Evolutionary conservation across 2,888 invertebrate species (phyloP).

Genomic region (Clitarchus hookeri): DNA sequence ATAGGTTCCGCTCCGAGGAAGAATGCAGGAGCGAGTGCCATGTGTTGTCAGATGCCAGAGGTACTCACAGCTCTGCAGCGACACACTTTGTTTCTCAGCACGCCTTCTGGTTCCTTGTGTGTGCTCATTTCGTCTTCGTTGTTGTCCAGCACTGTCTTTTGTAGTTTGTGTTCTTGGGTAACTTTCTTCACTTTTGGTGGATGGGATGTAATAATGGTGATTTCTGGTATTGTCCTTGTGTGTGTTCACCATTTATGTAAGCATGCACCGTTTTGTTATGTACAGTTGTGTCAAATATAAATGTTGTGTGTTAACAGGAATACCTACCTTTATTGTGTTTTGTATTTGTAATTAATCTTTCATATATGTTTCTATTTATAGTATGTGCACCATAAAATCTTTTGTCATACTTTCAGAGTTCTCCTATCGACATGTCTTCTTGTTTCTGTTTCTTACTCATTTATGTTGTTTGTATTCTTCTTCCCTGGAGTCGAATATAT

Average conservation of each 20-base stretch:
- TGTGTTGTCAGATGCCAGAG: constrained; percentile 38
- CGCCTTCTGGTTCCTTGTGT: constrained; percentile 17
- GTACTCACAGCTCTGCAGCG: constrained; percentile 32
- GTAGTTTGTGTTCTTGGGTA: neutral
- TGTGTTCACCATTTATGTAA: neutral
- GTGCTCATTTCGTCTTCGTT: constrained; percentile 16
- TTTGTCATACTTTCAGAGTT: neutral
- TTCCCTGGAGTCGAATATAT: neutral
- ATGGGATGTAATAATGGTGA: neutral
- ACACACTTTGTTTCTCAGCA: neutral
- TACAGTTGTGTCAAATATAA: neutral
- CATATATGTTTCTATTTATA: neutral
- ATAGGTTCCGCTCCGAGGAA: constrained; percentile 54
- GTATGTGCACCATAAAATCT: neutral
- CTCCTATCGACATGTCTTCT: neutral
- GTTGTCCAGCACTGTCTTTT: neutral
- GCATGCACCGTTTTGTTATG: neutral
- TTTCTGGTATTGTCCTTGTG: neutral
- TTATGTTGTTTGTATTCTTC: neutral
- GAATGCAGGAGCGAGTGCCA: constrained; percentile 53
- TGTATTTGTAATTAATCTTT: neutral
- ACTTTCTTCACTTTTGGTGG: neutral
- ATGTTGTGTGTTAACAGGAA: neutral
- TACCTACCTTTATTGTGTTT: neutral
- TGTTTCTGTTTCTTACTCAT: neutral